Conservation (phyloP, 2,113 vertebrate genomes). For the Pogona vitticeps region DNA sequence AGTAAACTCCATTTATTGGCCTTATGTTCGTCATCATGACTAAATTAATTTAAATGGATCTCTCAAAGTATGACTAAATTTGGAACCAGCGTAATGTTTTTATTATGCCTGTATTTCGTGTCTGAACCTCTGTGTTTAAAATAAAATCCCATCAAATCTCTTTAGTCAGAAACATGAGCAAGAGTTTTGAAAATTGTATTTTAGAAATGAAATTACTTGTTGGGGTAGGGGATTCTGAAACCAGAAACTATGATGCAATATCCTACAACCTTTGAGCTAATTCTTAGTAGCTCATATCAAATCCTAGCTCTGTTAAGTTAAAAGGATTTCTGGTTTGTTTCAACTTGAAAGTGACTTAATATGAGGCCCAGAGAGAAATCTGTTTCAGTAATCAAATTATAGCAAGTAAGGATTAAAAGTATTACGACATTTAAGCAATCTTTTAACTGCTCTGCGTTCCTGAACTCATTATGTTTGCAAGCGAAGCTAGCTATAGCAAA, state of each 20-base stretch:
- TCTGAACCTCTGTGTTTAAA: not conserved
- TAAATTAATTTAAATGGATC: too few relatives aligned
- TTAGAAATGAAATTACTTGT: not conserved
- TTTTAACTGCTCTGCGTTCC: conserved; percentile 71
- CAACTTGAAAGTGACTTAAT: conserved; percentile 82
- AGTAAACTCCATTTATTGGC: too few relatives aligned
- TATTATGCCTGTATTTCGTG: not conserved
- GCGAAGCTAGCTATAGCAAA: conserved; percentile 73
- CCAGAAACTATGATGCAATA: conserved; percentile 56
- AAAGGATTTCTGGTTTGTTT: conserved; percentile 84
- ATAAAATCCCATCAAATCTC: not conserved
- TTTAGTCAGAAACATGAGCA: not conserved
- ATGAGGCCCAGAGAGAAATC: conserved; percentile 81
- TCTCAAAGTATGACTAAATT: not conserved
- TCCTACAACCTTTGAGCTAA: conserved; percentile 62
- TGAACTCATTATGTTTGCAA: conserved; percentile 70
- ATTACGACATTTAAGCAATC: conserved; percentile 81
- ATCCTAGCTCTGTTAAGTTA: conserved; percentile 75
- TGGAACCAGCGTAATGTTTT: not conserved
- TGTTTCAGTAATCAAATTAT: conserved; percentile 83
- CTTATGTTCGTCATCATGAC: too few relatives aligned
- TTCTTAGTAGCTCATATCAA: conserved; percentile 70
- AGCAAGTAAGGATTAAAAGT: conserved; percentile 85
- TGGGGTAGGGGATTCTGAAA: conserved; percentile 30
- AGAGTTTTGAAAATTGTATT: not conserved